Evolutionary conservation across 2,888 invertebrate genomes (phyloP).

Genomic region (Ormyrus pomaceus): DNA sequence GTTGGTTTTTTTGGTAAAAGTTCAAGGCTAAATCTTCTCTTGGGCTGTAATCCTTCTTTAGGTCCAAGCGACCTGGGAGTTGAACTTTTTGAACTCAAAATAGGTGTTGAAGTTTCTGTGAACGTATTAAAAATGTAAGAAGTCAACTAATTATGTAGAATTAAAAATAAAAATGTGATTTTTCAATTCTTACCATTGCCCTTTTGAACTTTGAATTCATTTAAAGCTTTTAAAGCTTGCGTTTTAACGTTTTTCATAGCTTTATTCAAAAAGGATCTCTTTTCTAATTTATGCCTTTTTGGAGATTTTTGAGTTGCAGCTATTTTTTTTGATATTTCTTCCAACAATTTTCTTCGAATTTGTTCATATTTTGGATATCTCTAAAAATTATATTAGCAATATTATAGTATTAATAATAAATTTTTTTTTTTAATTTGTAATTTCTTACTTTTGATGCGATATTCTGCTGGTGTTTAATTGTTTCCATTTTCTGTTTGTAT

Average conservation of each 20-base stretch:
- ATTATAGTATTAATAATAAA: conserved; percentile 9
- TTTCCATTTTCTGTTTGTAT: conserved; percentile 79
- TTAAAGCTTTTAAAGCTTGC: conserved; percentile 76
- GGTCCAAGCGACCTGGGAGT: conserved; percentile 44
- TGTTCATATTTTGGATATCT: conserved; percentile 77
- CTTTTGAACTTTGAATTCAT: conserved; percentile 72
- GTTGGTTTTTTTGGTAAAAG: conserved; percentile 62
- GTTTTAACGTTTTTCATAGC: conserved; percentile 78
- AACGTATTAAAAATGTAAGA: conserved; percentile 15
- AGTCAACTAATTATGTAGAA: conserved; percentile 1
- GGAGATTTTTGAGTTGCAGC: conserved; percentile 66
- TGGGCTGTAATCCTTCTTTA: conserved; percentile 49
- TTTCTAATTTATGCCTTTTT: conserved; percentile 65
- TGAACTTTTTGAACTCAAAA: conserved; percentile 51
- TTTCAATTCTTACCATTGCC: conserved; percentile 57
- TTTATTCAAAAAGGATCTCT: conserved; percentile 75
- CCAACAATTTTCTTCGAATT: conserved; percentile 75
- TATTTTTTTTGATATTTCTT: conserved; percentile 75
- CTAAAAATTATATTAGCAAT: conserved; percentile 71
- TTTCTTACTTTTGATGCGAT: conserved; percentile 78
- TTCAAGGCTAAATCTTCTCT: conserved; percentile 54
- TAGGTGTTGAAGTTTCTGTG: conserved; percentile 53
- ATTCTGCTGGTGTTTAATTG: conserved; percentile 79
- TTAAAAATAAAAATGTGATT: conserved; percentile 17
- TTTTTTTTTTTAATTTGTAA: neutral